Base-by-base conservation (phyloP, 1,140 invertebrate species). In the Eupristina koningsbergeri region DNA sequence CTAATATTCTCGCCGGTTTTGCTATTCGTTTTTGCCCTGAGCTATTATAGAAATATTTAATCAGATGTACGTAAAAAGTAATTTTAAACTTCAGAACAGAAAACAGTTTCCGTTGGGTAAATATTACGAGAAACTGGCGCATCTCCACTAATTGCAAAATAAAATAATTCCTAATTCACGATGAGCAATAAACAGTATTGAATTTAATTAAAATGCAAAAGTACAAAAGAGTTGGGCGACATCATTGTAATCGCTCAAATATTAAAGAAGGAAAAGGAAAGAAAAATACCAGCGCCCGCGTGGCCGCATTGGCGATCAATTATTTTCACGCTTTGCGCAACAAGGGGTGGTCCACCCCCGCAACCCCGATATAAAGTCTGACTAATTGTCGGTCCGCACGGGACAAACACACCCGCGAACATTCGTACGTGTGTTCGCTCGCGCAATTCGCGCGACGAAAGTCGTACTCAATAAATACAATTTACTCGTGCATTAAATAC, bases 381-480 rank as follows among this genome's bases (percentile, higher is more conserved):
- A 84, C 77, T 84, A 84, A 84, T 84, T 84, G 83, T 75, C 58
- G 64, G 53, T 76, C 58, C 31, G 26, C 11, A 26, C 26, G 45
- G 47, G 31, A 45, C 61, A 71, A 73, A 79, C 39, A 61, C 75
- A 53, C 17, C 11, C 47, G 47, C 13, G n/a, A 39, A 31, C 50
- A 58, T 6, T 15, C 69, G 74, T 36, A 50, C 26, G 29, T 26
- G 31, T 22, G 73, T 31, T 34, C 63, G 45, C 9, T 31, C 26
- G 41, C 67, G 34, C 58, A 39, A 58, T 39, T 39, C 58, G 39
- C 53, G 81, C 61, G 67, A 78, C 78, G 61, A 84, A 84, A 84
- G 69, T 81, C 63, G 79, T 71, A 81, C 83, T 80, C 83, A 79
- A 84, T 84, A 84, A 84, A 84, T 84, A 80, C 83, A 84, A 84